Evolutionary conservation across 2,797 vertebrate genomes (phyloP).

Genomic region (Lepus oiostolus): DNA sequence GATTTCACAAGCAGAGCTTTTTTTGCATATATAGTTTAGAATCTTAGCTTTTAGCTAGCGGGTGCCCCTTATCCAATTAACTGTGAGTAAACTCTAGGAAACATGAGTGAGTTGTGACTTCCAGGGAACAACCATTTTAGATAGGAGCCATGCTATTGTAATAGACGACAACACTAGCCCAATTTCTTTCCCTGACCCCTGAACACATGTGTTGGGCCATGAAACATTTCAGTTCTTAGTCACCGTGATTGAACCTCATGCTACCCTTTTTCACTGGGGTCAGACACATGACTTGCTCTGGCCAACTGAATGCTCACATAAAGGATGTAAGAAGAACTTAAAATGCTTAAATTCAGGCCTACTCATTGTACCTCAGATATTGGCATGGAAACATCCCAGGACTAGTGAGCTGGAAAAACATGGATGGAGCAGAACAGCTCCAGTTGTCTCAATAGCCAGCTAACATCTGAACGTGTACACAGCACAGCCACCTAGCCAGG

Average conservation of each 20-base stretch:
- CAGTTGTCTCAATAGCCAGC: neutral
- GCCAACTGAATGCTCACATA: neutral
- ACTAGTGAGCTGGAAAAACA: neutral
- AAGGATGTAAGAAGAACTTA: neutral
- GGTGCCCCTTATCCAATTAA: neutral
- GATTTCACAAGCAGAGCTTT: neutral
- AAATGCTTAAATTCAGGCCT: neutral
- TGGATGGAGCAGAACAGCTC: neutral
- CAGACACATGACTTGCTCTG: neutral
- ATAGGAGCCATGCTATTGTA: rapidly evolving
- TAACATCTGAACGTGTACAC: neutral
- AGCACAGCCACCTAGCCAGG: neutral
- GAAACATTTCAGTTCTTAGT: neutral
- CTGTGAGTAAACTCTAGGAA: neutral
- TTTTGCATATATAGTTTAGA: neutral
- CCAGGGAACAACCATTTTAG: too few relatives aligned
- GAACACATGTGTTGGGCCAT: neutral
- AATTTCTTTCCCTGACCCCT: neutral
- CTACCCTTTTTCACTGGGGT: neutral
- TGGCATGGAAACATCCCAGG: neutral
- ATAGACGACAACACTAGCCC: too few relatives aligned
- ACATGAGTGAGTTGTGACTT: neutral
- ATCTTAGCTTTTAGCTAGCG: neutral
- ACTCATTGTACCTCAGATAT: neutral
- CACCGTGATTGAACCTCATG: neutral